These are phyloP conservation scores for Chionoecetes opilio DNA, from an alignment of 1,140 invertebrate genomes.

Conservation along the genomic window DNA sequence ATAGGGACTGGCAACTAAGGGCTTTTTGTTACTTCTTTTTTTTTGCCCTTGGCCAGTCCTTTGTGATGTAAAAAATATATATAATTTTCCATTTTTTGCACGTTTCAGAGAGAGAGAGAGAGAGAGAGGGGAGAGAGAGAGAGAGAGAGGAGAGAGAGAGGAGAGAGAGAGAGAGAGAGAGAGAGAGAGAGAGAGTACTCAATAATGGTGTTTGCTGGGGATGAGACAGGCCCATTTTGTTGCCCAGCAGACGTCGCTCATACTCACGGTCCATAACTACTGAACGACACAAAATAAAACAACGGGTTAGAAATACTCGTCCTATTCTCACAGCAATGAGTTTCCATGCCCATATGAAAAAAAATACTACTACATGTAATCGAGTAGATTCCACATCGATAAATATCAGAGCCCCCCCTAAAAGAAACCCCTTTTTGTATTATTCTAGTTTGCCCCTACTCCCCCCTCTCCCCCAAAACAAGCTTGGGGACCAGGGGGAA, in stretches of 20 bases:
- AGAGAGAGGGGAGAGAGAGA: not conserved
- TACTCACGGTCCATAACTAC: conserved; percentile 81
- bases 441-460: no score
- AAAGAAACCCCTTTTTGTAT: no score
- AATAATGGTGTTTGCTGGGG: conserved; percentile 68
- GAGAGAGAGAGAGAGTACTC: not conserved
- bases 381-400: not conserved
- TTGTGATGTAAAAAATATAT: no score
- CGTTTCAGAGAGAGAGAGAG: no score
- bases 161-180: not conserved
- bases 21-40: no score
- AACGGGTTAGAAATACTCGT: not conserved
- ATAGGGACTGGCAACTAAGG: no score
- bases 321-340: not conserved
- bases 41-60: no score
- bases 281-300: not conserved
- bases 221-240: conserved; percentile 73
- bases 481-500: no score
- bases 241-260: conserved; percentile 79
- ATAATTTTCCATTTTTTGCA: no score
- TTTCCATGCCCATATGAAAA: not conserved
- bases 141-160: no score
- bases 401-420: no score
- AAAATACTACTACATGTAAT: not conserved
- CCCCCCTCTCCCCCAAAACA: no score